Evolutionary conservation across 2,797 vertebrate species (phyloP), one percentile per base, ranked within the genome.

Genomic region (Leucoraja ocellata): DNA sequence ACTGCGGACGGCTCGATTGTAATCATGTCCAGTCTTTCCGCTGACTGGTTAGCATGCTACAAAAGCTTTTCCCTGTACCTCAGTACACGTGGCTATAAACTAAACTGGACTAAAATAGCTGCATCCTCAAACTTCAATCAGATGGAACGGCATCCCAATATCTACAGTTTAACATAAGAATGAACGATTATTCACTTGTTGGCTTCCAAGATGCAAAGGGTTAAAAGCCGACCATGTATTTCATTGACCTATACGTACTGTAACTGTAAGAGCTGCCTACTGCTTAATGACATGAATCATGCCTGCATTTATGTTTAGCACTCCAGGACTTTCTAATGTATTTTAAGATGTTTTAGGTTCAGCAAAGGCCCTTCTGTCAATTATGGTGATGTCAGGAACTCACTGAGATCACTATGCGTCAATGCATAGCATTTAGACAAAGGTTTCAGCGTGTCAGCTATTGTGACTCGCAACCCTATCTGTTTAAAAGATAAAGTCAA

Each of bases 341-440:
- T 1, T 25, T 92, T 76, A 92, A 76, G 46, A 36, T 63, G 13
- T 65, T 76, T 58, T 92, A 54, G 39, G 39, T 92, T 92, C 68
- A 92, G 9, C 25, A 76, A 76, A 74, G 39, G 90, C 90, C 71
- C 71, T 92, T 58, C 90, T 91, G 90, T 91, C 90, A 92, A 92
- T 92, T 71, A 92, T 14, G 25, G 23, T 76, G 90, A 74, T 58
- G 4, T 92, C 71, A 76, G 39, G 90, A 74, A 92, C 54, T 73
- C 90, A 92, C 23, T 92, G 90, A 92, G 36, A 54, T 92, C 90
- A 76, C 1, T 46, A 54, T 25, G 65, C 71, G 76, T 92, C 90
- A 76, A 23, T 76, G 90, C 90, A 92, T 39, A 0, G 10, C 39
- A 76, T 28, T 54, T 54, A 28, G 90, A 74, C 46, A 76, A 92